Evolutionary conservation across 2,113 vertebrate genomes (phyloP).

Genomic region (Scortum barcoo): DNA sequence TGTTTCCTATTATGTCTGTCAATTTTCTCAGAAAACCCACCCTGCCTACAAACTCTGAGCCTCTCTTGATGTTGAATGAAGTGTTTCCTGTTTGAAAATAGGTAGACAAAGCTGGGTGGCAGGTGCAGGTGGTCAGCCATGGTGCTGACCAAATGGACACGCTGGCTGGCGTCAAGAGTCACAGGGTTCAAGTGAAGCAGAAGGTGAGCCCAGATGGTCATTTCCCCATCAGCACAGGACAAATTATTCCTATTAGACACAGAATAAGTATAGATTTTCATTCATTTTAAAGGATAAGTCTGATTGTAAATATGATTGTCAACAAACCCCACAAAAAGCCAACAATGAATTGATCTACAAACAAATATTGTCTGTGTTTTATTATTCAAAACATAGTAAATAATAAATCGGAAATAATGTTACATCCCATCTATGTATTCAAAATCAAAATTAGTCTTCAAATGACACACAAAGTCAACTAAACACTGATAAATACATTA

Average conservation of each 20-base stretch:
- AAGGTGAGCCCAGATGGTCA: slow-evolving; percentile 60
- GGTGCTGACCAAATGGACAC: slow-evolving; percentile 35
- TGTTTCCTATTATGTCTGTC: accelerated
- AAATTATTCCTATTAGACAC: slow-evolving; percentile 28
- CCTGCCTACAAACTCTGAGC: slow-evolving; percentile 39
- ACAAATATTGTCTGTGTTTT: too few species aligned
- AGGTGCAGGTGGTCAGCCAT: slow-evolving; percentile 57
- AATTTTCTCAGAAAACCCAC: neutral
- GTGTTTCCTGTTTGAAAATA: slow-evolving; percentile 9
- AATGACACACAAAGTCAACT: too few species aligned
- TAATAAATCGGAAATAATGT: too few species aligned
- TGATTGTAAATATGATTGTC: too few species aligned
- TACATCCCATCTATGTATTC: too few species aligned
- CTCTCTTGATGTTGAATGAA: neutral
- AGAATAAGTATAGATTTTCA: slow-evolving; percentile 7
- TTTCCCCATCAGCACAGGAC: slow-evolving; percentile 51
- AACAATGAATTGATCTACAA: too few species aligned
- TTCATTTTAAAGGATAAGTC: neutral
- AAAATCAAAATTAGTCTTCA: too few species aligned
- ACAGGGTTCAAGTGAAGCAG: slow-evolving; percentile 34
- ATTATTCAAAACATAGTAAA: too few species aligned
- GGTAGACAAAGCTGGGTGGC: slow-evolving; percentile 40
- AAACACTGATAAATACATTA: too few species aligned
- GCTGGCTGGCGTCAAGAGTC: slow-evolving; percentile 18
- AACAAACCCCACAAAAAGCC: too few species aligned